These are phyloP conservation scores for Scaptomyza caliginosa DNA, from an alignment of 2,888 invertebrate species.

Conservation along the genomic window DNA sequence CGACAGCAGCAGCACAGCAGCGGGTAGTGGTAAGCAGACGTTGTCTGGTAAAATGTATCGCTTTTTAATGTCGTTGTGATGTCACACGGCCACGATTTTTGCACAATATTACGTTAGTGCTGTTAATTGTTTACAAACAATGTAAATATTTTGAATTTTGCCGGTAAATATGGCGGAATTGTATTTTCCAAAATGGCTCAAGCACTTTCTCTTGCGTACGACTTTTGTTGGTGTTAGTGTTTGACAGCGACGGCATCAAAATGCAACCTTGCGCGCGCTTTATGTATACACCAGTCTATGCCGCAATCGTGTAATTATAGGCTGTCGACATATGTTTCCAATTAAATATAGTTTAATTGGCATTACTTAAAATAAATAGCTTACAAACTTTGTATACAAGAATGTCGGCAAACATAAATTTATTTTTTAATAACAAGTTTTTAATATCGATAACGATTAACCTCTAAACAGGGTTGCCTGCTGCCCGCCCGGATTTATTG, in stretches of 20 bases:
- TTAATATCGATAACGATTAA: constrained; percentile 32
- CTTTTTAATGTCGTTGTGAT: constrained; percentile 24
- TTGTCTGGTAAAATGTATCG: constrained; percentile 48
- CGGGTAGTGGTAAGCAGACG: constrained; percentile 53
- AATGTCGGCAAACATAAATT: background rate
- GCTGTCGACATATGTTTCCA: constrained; percentile 4
- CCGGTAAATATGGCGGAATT: constrained; percentile 83
- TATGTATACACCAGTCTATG: constrained; percentile 59
- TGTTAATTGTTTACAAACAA: constrained; percentile 53
- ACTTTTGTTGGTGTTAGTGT: constrained; percentile 64
- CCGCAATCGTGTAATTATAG: constrained; percentile 20
- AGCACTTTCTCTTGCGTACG: constrained; percentile 73
- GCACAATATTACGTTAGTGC: constrained; percentile 28
- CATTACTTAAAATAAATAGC: too few species aligned
- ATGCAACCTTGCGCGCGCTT: constrained; percentile 68
- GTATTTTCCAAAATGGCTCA: constrained; percentile 82
- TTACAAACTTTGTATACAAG: too few species aligned
- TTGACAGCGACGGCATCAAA: constrained; percentile 54
- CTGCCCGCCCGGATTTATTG: background rate
- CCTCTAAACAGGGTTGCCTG: constrained; percentile 32
- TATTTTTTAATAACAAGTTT: background rate
- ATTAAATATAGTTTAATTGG: background rate
- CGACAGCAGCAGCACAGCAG: constrained; percentile 49
- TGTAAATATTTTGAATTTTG: constrained; percentile 83
- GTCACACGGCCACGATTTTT: constrained; percentile 25